These are phyloP conservation scores for Geophilus truncorum DNA, from an alignment of 2,888 invertebrate genomes.

Conservation along the genomic window DNA sequence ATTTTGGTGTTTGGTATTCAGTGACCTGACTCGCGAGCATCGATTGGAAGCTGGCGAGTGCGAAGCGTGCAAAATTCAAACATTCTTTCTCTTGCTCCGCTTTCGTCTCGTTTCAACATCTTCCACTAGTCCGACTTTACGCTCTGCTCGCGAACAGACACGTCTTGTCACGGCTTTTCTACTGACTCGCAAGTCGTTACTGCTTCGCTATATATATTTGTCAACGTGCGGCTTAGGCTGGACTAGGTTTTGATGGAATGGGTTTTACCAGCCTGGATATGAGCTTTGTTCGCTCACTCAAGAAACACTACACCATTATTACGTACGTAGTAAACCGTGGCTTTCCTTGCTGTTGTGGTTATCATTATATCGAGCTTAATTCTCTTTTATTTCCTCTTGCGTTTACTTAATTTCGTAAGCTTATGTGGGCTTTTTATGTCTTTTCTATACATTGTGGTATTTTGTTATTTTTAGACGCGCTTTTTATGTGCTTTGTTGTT, in stretches of 20 bases:
- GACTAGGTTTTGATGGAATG: slow-evolving; percentile 22
- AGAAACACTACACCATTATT: not conserved
- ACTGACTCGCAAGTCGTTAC: not conserved
- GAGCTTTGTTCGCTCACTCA: slow-evolving; percentile 14
- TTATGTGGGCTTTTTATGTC: not conserved
- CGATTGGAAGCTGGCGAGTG: not conserved
- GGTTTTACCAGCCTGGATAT: slow-evolving; percentile 8
- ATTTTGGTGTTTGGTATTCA: slow-evolving; percentile 19
- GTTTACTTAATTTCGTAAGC: not conserved
- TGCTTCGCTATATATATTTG: slow-evolving; percentile 5
- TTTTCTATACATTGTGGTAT: no score
- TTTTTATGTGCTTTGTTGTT: not conserved
- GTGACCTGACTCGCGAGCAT: not conserved
- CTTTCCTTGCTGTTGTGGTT: not conserved
- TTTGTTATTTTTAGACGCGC: not conserved
- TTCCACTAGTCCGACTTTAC: slow-evolving; percentile 3
- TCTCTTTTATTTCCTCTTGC: not conserved
- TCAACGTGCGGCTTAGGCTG: not conserved
- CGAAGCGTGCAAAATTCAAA: not conserved
- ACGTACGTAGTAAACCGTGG: not conserved
- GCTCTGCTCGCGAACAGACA: slow-evolving; percentile 6
- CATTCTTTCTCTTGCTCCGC: not conserved
- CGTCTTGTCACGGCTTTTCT: slow-evolving; percentile 5
- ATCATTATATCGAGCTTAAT: not conserved
- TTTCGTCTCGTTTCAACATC: no score